Evolutionary conservation across 2,797 vertebrate species (phyloP).

Genomic region (Urosaurus nigricauda): DNA sequence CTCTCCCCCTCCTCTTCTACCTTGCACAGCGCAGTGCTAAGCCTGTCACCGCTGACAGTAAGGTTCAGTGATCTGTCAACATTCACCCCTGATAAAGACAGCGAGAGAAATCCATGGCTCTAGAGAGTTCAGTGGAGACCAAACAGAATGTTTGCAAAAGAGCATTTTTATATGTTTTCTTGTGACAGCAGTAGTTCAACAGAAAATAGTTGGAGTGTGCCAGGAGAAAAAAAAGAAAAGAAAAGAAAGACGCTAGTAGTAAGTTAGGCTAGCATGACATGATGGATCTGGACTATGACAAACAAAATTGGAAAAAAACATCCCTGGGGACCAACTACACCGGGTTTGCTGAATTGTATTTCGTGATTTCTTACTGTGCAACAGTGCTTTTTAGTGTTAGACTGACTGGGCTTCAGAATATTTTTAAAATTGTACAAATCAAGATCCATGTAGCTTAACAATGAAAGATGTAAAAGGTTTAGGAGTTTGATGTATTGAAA

Average conservation of each 20-base stretch:
- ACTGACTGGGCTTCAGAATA: conserved; percentile 86
- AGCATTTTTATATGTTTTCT: conserved; percentile 91
- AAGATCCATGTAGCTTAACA: conserved; percentile 87
- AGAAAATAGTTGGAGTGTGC: conserved; percentile 91
- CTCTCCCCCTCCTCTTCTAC: conserved; percentile 62
- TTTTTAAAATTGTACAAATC: conserved; percentile 88
- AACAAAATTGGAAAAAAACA: conserved; percentile 89
- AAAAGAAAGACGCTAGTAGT: conserved; percentile 78
- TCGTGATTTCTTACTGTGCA: conserved; percentile 87
- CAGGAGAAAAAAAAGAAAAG: conserved; percentile 69
- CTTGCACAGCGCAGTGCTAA: conserved; percentile 84
- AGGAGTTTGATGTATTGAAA: conserved; percentile 85
- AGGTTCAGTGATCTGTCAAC: conserved; percentile 95
- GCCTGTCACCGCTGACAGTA: conserved; percentile 88
- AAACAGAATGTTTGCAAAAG: conserved; percentile 86
- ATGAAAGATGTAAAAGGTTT: conserved; percentile 88
- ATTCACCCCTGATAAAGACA: conserved; percentile 92
- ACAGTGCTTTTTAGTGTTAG: conserved; percentile 87
- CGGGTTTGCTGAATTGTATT: conserved; percentile 87
- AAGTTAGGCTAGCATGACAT: conserved; percentile 87
- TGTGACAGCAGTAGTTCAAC: conserved; percentile 90
- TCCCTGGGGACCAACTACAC: conserved; percentile 88
- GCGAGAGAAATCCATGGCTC: conserved; percentile 85
- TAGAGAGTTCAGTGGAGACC: conserved; percentile 85
- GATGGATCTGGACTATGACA: conserved; percentile 93